Conservation (phyloP, 1,140 invertebrate genomes). For the Colletes latitarsis region DNA sequence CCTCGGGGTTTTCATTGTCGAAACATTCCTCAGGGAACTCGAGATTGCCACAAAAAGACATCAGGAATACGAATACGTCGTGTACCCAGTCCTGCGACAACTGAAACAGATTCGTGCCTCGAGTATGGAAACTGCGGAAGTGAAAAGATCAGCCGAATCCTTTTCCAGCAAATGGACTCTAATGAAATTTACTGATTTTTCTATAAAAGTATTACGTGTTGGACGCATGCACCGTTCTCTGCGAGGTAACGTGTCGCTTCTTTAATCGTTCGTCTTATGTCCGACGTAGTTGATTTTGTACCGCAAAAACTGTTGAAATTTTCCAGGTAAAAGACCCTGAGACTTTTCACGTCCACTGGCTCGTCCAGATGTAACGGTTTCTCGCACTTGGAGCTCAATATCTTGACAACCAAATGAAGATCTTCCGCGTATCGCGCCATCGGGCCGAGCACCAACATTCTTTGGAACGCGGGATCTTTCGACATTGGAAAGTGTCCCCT, state of each 20-base stretch:
- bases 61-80: rapidly evolving
- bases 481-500: slow-evolving; percentile 83
- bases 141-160: too few species aligned
- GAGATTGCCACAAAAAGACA: slow-evolving; percentile 76
- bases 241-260: slow-evolving; percentile 79
- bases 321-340: slow-evolving; percentile 86
- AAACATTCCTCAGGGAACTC: slow-evolving; percentile 80
- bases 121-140: too few species aligned
- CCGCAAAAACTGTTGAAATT: slow-evolving; percentile 82
- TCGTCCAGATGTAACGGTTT: slow-evolving; percentile 79
- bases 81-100: neutral
- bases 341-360: slow-evolving; percentile 82
- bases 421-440: slow-evolving; percentile 90
- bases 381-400: slow-evolving; percentile 80
- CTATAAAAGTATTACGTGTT: slow-evolving; percentile 65
- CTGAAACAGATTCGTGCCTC: slow-evolving; percentile 18
- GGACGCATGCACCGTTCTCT: slow-evolving; percentile 67
- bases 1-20: slow-evolving; percentile 81
- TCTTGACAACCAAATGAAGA: slow-evolving; percentile 84
- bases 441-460: slow-evolving; percentile 86
- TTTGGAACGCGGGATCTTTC: slow-evolving; percentile 78
- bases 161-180: too few species aligned
- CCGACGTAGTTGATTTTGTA: slow-evolving; percentile 77
- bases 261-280: slow-evolving; percentile 80
- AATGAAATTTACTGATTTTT: neutral